phyloP scores from a whole-genome alignment of 1,140 invertebrate genomes.

The Dryas iulia region DNA sequence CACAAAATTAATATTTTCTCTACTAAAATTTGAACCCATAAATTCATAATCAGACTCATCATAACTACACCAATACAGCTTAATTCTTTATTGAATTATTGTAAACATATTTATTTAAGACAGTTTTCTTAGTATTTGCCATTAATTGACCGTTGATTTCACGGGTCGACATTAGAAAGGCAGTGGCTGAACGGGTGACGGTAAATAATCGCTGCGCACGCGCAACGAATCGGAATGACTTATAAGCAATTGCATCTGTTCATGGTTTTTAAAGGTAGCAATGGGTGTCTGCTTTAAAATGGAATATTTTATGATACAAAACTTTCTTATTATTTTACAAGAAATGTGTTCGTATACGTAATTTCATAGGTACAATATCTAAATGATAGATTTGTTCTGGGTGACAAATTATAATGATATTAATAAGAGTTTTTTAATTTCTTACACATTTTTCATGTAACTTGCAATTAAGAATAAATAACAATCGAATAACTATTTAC shows the following conservation, averaged over 20 bases:
- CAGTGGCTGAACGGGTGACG: conserved; percentile 55
- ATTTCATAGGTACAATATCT: too few species aligned
- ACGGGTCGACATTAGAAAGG: conserved; percentile 67
- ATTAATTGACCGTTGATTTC: conserved; percentile 38
- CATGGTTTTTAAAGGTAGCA: conserved; percentile 52
- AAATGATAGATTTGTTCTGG: too few species aligned
- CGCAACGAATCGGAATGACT: conserved; percentile 65
- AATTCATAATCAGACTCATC: neutral
- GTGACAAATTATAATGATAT: too few species aligned
- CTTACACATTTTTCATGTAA: too few species aligned
- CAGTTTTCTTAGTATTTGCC: conserved; percentile 23
- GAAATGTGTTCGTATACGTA: neutral
- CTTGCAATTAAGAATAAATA: too few species aligned
- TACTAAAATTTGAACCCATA: neutral
- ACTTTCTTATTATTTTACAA: conserved; percentile 9
- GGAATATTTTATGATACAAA: conserved; percentile 13
- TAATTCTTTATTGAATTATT: neutral
- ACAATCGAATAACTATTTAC: too few species aligned
- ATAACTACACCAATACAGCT: neutral
- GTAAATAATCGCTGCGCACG: conserved; percentile 65
- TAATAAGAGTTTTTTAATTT: too few species aligned
- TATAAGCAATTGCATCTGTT: conserved; percentile 54
- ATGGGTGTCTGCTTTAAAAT: conserved; percentile 44
- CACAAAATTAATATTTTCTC: too few species aligned
- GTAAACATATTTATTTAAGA: neutral